These are phyloP conservation scores for Caerostris extrusa DNA, from an alignment of 1,140 invertebrate genomes.

Conservation along the genomic window DNA sequence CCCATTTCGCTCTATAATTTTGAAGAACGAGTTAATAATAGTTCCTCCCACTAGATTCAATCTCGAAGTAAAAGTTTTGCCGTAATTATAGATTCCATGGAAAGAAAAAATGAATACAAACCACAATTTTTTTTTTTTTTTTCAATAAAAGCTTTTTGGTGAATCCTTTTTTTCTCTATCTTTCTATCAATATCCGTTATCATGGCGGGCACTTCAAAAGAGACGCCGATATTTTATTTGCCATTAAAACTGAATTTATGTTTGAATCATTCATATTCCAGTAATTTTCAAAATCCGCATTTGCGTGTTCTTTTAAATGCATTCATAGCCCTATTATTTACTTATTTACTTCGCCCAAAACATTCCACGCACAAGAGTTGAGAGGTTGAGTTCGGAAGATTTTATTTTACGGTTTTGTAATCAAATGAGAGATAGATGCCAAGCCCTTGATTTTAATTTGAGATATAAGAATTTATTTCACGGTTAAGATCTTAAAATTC, in stretches of 20 bases:
- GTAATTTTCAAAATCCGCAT: conserved; percentile 2
- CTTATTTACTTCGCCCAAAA: not conserved
- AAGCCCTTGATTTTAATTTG: not conserved
- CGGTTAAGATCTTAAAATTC: not conserved
- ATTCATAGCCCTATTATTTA: conserved; percentile 1
- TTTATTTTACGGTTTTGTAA: conserved; percentile 2
- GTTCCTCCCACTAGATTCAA: not conserved
- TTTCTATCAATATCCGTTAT: not conserved
- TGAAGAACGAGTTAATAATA: not conserved
- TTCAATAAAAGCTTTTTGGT: not conserved
- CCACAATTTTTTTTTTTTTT: not conserved
- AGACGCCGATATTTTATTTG: conserved; percentile 1
- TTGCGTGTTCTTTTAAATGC: not conserved
- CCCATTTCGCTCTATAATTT: not conserved
- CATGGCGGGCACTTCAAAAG: conserved; percentile 18
- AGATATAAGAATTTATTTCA: not conserved
- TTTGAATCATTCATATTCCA: conserved; percentile 7
- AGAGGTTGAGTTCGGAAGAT: not conserved
- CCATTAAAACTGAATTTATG: conserved; percentile 20
- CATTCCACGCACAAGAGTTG: not conserved
- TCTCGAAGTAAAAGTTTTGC: not conserved
- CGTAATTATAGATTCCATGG: not conserved
- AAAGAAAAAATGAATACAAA: not conserved
- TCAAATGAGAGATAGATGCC: not conserved
- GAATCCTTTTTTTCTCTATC: not conserved